These are phyloP conservation scores for Gasterosteus nipponicus DNA, from an alignment of 2,113 vertebrate species.

Conservation along the genomic window DNA sequence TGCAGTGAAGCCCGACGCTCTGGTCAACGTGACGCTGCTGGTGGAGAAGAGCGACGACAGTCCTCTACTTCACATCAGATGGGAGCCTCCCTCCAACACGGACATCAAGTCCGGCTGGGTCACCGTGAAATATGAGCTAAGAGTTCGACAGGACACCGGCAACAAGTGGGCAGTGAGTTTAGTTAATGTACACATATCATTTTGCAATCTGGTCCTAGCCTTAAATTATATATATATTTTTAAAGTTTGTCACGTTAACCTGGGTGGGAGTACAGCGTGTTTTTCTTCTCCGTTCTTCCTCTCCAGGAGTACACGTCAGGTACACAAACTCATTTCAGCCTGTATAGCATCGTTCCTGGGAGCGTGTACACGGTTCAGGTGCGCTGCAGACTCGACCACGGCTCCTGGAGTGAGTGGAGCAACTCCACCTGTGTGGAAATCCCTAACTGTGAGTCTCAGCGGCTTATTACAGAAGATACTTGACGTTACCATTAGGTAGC, in stretches of 20 bases:
- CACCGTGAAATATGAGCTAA: conserved; percentile 84
- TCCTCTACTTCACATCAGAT: conserved; percentile 67
- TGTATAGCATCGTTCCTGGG: conserved; percentile 84
- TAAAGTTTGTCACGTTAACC: too few relatives aligned
- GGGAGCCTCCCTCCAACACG: conserved; percentile 79
- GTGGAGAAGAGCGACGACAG: conserved; percentile 61
- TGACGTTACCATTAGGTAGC: not conserved
- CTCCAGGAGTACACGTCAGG: conserved; percentile 82
- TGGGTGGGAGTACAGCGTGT: too few relatives aligned
- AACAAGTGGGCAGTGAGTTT: conserved; percentile 82
- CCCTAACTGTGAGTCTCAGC: conserved; percentile 70
- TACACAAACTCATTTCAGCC: conserved; percentile 81
- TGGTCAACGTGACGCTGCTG: conserved; percentile 80
- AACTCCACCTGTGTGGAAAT: conserved; percentile 49
- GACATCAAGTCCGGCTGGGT: conserved; percentile 82
- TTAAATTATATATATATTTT: too few relatives aligned
- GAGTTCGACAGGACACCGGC: conserved; percentile 77
- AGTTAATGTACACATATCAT: not conserved
- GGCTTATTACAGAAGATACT: not conserved
- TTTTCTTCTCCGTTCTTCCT: not conserved
- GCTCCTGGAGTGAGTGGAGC: conserved; percentile 83
- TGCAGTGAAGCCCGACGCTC: conserved; percentile 87
- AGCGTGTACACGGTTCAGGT: conserved; percentile 84
- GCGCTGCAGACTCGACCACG: conserved; percentile 86
- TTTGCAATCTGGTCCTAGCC: too few relatives aligned